Evolutionary conservation across 2,113 vertebrate genomes (phyloP).

Genomic region (Scartelaos histophorus): DNA sequence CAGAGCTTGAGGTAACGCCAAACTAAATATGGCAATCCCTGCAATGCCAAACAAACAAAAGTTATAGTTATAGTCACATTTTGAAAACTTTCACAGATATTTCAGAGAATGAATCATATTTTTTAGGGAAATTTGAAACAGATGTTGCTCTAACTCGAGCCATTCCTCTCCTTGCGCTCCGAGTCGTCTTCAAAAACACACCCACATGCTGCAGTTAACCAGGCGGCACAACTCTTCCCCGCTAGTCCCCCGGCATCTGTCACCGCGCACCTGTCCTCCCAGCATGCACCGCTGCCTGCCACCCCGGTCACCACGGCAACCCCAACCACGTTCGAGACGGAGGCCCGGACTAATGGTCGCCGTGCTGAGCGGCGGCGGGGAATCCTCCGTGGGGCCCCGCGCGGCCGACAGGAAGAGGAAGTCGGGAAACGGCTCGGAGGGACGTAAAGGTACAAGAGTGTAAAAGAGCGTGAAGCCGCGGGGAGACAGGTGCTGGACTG

Average conservation of each 20-base stretch:
- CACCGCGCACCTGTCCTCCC: slow-evolving; percentile 38
- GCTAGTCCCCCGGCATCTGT: slow-evolving; percentile 23
- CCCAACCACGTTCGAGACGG: not conserved
- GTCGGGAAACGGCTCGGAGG: slow-evolving; percentile 19
- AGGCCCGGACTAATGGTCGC: slow-evolving; percentile 31
- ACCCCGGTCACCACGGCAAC: slow-evolving; percentile 35
- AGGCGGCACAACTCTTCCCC: slow-evolving; percentile 22
- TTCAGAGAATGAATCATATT: not conserved
- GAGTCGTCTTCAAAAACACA: not conserved
- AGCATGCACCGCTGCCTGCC: slow-evolving; percentile 3
- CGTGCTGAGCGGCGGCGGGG: slow-evolving; percentile 31
- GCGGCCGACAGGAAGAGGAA: slow-evolving; percentile 9
- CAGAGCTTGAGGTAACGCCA: not conserved
- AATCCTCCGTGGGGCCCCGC: slow-evolving; percentile 21
- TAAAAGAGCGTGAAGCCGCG: slow-evolving; percentile 21
- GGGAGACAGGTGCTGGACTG: slow-evolving; percentile 17
- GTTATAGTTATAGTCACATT: not conserved
- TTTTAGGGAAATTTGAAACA: not conserved
- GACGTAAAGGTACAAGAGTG: slow-evolving; percentile 42
- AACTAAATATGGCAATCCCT: not conserved
- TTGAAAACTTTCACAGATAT: not conserved
- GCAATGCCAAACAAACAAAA: not conserved
- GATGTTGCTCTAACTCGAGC: not conserved
- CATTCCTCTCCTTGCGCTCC: not conserved
- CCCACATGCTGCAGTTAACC: slow-evolving; percentile 14